Conservation (phyloP, 2,888 invertebrate genomes). For the Nomada lathburiana region DNA sequence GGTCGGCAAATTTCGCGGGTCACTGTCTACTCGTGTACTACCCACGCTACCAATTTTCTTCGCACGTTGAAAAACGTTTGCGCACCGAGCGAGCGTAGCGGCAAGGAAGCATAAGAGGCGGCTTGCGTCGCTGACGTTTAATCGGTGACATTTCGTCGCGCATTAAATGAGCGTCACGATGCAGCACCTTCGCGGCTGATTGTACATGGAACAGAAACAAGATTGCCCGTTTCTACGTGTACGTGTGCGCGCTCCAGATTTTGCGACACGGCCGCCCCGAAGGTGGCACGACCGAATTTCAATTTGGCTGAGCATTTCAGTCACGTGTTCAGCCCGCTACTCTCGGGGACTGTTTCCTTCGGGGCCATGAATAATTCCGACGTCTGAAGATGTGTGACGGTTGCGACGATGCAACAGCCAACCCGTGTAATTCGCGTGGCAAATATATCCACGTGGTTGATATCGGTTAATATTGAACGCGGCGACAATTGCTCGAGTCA, state of each 20-base stretch:
- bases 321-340: slow-evolving; percentile 64
- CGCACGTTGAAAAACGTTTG: not conserved
- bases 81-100: not conserved
- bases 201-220: slow-evolving; percentile 17
- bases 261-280: slow-evolving; percentile 48
- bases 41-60: not conserved
- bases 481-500: not conserved
- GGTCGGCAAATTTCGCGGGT: no score
- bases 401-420: slow-evolving; percentile 47
- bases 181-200: slow-evolving; percentile 7
- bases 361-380: slow-evolving; percentile 69
- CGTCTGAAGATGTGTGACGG: slow-evolving; percentile 54
- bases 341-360: slow-evolving; percentile 63
- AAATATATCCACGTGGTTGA: slow-evolving; percentile 55
- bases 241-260: slow-evolving; percentile 65
- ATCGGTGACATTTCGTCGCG: slow-evolving; percentile 74
- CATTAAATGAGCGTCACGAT: slow-evolving; percentile 48
- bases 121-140: slow-evolving; percentile 71
- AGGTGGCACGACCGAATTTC: slow-evolving; percentile 70
- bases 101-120: slow-evolving; percentile 8
- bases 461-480: slow-evolving; percentile 53
- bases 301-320: slow-evolving; percentile 72
- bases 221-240: slow-evolving; percentile 4
- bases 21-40: no score
- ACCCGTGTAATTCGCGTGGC: slow-evolving; percentile 45